Evolutionary conservation across 2,113 vertebrate species (phyloP), one percentile per base, ranked within the genome.

Genomic region (Poeciliopsis prolifica): DNA sequence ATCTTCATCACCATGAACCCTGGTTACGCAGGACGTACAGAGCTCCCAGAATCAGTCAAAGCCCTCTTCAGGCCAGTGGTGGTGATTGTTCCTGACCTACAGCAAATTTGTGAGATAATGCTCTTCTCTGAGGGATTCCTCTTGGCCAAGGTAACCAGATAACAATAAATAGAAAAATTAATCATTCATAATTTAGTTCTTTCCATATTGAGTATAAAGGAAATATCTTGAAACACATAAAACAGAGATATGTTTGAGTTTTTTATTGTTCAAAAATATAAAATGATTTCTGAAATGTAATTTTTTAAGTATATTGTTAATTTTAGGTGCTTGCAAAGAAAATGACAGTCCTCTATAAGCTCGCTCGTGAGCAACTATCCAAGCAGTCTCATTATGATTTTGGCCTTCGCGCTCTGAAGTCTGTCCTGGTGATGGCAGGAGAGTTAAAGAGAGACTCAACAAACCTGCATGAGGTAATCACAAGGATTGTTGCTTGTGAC

Each of bases 1-100:
- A 98, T 99, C 89, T 99, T 99, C 82, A 98, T 99, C 91, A 99
- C 98, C 0, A 99, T 99, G 98, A 99, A 99, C 82, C 98, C 98
- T 0, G 97, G 98, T 62, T 98, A 99, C 1, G 97, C 97, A 0
- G 98, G 97, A 28, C 95, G 97, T 58, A 98, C 97, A 0, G 98
- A 99, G 87, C 94, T 99, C 75, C 98, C 98, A 0, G 98, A 99
- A 85, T 99, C 98, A 0, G 96, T 99, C 61, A 99, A 99, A 91
- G 96, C 97, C 71, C 94, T 99, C 13, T 99, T 99, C 91, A 93
- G 98, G 75, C 98, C 98, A 0, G 98, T 99, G 82, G 98, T 98
- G 17, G 96, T 97, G 76, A 97, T 99, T 48, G 96, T 98, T 10
- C 98, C 98, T 0, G 98, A 99, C 75, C 91, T 99, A 73, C 97